Base-by-base conservation (phyloP, 2,113 vertebrate genomes). In the Rallus limicola region DNA sequence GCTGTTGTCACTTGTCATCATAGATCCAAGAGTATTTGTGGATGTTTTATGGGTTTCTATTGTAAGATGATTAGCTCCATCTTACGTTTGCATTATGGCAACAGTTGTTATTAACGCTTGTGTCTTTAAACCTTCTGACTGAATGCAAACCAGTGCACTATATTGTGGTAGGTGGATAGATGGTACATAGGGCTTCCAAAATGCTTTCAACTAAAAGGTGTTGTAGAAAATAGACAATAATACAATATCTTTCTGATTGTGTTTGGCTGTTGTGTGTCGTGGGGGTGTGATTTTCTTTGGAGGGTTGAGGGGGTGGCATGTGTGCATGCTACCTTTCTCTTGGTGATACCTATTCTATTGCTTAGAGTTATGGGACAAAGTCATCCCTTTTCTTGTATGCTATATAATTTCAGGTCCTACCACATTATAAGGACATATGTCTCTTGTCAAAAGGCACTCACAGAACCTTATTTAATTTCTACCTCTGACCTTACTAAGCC, bases 291-390 rank as follows among this genome's bases (percentile, higher is more conserved):
- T 9, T 28, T 17, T 84, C 29, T 40, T 16, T 31, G 17, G 17
- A 46, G 44, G 44, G 44, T 19, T 26, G 24, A 20, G 33, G n/a
- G 17, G 20, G 10, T 5, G 3, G 48, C 21, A 48, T n/a, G 7
- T n/a, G 4, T 46, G 6, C 55, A 17, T 67, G 10, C 19, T 67
- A 0, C 40, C 21, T 44, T 82, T 46, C 18, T 46, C 21, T 16
- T 5, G 42, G 0, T 65, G 1, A 0, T 13, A 25, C 7, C 18
- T 44, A 6, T n/a, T 80, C 28, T 85, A 21, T 64, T 74, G 13
- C 3, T 7, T 31, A 42, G 16, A 40, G 46, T 3, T 36, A 34
- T 40, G 56, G 36, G 24, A 55, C 38, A 40, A 29, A 70, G 23
- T 36, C 18, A 6, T 76, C 23, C 26, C 13, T 8, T 48, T 67